Percentiles rank a stretch among this genome's conserved stretches.
Conservation (phyloP, 1,140 invertebrate species). For the Lanistes nyassanus region DNA sequence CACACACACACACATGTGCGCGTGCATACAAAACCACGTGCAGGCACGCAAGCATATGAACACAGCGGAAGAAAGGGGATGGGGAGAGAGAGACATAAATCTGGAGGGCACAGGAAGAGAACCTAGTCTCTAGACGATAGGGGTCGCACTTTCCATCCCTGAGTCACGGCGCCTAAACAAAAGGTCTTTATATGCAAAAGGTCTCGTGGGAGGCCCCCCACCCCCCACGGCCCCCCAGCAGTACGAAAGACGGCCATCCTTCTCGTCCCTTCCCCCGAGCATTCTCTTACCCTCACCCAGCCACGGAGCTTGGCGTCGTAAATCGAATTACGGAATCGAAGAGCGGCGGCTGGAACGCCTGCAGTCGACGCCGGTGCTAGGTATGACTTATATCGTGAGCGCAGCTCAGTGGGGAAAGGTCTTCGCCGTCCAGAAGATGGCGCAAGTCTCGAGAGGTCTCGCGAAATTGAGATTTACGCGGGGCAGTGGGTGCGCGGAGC, state of each 20-base stretch:
- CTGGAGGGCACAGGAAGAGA: too few species aligned
- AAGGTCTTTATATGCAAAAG: neutral
- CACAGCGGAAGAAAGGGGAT: too few species aligned
- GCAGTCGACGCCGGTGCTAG: neutral
- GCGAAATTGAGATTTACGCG: slow-evolving; percentile 7
- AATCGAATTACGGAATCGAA: slow-evolving; percentile 1
- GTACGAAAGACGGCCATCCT: neutral
- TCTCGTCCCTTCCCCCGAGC: too few species aligned
- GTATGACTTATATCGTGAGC: neutral
- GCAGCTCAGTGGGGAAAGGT: neutral
- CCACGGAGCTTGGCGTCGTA: neutral
- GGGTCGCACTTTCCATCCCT: neutral
- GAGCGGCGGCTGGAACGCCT: slow-evolving; percentile 2
- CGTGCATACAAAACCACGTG: neutral
- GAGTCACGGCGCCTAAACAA: slow-evolving; percentile 1
- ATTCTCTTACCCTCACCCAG: neutral
- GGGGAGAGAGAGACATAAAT: too few species aligned
- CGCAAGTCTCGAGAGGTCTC: neutral
- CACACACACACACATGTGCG: neutral
- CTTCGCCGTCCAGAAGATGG: neutral
- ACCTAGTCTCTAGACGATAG: neutral
- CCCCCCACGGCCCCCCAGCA: neutral
- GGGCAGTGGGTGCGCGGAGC: neutral
- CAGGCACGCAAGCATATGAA: neutral
- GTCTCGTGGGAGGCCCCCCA: neutral